Conservation (phyloP, 2,888 invertebrate genomes). For the Crioceris asparagi region DNA sequence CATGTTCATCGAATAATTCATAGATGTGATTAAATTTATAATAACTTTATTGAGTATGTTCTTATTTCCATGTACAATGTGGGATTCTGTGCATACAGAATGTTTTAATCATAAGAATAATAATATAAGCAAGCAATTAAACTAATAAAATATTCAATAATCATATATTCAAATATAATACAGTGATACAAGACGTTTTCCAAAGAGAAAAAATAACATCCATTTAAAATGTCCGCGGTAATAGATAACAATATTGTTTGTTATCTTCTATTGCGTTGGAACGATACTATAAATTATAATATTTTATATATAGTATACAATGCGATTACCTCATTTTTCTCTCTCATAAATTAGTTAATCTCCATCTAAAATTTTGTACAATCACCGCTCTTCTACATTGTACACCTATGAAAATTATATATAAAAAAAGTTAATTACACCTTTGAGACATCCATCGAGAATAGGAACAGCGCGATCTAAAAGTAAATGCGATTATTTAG, state of each 20-base stretch:
- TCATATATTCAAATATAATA: conserved; percentile 34
- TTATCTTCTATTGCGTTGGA: neutral
- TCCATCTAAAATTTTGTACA: conserved; percentile 35
- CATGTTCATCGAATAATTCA: no score
- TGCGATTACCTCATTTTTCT: conserved; percentile 6
- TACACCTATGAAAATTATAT: conserved; percentile 33
- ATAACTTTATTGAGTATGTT: conserved; percentile 38
- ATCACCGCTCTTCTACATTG: conserved; percentile 38
- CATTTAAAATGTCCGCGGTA: conserved; percentile 12
- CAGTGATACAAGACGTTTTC: conserved; percentile 26
- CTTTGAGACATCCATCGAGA: conserved; percentile 3
- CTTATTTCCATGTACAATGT: conserved; percentile 36
- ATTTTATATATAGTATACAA: conserved; percentile 13
- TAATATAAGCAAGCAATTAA: conserved; percentile 36
- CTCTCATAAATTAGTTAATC: conserved; percentile 26
- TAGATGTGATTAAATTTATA: no score
- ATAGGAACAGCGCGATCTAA: conserved; percentile 20
- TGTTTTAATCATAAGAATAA: conserved; percentile 33
- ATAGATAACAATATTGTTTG: conserved; percentile 7
- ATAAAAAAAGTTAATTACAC: conserved; percentile 8
- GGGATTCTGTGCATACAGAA: conserved; percentile 38
- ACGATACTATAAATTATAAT: no score
- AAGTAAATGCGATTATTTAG: no score
- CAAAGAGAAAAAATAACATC: no score
- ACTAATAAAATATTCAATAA: conserved; percentile 23